Evolutionary conservation across 1,140 invertebrate species (phyloP).

Genomic region (Brachionus paranguensis): DNA sequence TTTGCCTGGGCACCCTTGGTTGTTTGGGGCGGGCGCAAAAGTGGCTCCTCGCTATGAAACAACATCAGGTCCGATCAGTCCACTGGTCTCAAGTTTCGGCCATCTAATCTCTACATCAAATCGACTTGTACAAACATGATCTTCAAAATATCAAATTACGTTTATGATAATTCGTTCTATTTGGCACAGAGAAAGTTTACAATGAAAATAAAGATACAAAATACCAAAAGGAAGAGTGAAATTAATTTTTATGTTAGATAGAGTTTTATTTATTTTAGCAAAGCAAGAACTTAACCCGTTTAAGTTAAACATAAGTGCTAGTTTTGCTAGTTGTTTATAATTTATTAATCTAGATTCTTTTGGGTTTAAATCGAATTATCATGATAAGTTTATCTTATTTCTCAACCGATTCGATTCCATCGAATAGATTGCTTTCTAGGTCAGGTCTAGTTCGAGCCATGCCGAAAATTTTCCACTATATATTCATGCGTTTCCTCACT

Average conservation of each 20-base stretch:
- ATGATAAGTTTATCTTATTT: conserved; percentile 16
- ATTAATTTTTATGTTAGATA: background rate
- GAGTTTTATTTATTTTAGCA: background rate
- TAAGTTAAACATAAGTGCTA: background rate
- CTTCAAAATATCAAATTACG: conserved; percentile 20
- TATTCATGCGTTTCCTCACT: background rate
- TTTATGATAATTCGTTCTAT: conserved; percentile 1
- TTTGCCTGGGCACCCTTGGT: background rate
- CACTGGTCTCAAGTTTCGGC: background rate
- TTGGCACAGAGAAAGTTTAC: background rate
- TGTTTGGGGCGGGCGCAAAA: background rate
- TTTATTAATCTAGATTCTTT: background rate
- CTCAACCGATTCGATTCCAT: background rate
- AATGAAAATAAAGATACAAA: conserved; percentile 23
- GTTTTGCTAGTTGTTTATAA: background rate
- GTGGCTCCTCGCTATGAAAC: background rate
- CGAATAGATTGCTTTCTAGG: background rate
- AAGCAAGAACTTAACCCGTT: background rate
- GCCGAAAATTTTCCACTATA: background rate
- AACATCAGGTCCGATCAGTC: background rate
- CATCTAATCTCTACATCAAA: background rate
- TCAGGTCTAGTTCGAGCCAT: background rate
- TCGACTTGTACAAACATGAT: background rate
- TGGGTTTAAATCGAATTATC: background rate
- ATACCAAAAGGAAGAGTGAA: background rate